Conservation (phyloP, 2,797 vertebrate genomes). For the Argya squamiceps region DNA sequence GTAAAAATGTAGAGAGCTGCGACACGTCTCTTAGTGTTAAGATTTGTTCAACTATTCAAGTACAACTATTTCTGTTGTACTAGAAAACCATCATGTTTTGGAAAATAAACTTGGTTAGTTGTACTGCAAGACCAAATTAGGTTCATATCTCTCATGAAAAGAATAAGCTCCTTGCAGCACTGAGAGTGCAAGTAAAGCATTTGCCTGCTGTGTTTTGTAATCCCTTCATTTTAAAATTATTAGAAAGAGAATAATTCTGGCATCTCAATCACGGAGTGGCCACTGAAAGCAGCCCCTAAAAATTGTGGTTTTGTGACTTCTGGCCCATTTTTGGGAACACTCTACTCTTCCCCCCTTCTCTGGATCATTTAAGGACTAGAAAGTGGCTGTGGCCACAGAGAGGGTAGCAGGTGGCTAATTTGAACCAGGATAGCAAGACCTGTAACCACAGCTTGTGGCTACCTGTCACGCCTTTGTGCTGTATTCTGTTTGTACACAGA, state of each 20-base stretch:
- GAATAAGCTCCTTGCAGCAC: not conserved
- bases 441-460: not conserved
- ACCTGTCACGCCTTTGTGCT: not conserved
- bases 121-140: not conserved
- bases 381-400: not conserved
- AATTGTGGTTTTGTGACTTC: not conserved
- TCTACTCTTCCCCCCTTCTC: not conserved
- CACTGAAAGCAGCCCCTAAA: not conserved
- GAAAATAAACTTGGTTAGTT: not conserved
- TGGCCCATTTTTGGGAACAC: accelerated
- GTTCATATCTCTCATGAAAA: not conserved
- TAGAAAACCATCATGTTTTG: not conserved
- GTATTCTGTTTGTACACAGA: not conserved
- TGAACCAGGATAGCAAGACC: not conserved
- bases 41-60: not conserved
- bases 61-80: not conserved
- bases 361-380: not conserved
- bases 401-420: not conserved
- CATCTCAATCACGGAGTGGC: not conserved
- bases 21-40: not conserved
- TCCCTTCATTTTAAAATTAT: not conserved
- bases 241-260: not conserved
- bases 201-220: not conserved
- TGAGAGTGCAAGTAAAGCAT: not conserved
- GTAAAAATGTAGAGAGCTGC: not conserved